Base-by-base conservation (phyloP, 2,797 vertebrate genomes). In the Chromis chromis region DNA sequence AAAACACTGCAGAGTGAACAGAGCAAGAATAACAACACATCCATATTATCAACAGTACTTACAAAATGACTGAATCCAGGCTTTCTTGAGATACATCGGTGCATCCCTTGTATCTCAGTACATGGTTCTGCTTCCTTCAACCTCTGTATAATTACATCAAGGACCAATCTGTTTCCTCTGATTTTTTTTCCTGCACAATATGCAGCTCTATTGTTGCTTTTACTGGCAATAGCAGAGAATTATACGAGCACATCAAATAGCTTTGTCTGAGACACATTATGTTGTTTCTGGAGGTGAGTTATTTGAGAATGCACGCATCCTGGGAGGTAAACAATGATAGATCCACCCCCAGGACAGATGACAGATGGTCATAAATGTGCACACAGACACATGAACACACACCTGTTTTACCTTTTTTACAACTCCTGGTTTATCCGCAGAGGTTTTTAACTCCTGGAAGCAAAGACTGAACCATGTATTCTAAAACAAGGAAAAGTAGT, bases 281-380 rank as follows among this genome's bases (percentile, higher is more conserved):
- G 22, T 64, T 67, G 49, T 82, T 49, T 52, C 55, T 36, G 25
- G 17, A 59, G 40, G 53, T 78, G 66, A 78, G 81, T 67, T 67
- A 65, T 59, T 44, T 75, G 49, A 78, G 71, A 60, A 67, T 31
- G 13, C 61, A 52, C 81, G 70, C 81, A 39, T 76, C 78, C 57
- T 56, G 56, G 46, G 71, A 78, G 31, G 46, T 71, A 79, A 74
- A 67, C 68, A 56, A 4, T 60, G 31, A 84, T 59, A 55, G 39
- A 76, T 79, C 49, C 54, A 50, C 25, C 52, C 39, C 10, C 52
- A 56, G 22, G 77, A 71, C 24, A 55, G 31, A 71, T 48, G 65
- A 74, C 69, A 63, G 46, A 88, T 63, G 78, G 84, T 71, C 14
- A 67, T 8, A 70, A 61, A 48, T 50, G 8, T 11, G 19, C 4